phyloP scores from a whole-genome alignment of 1,140 invertebrate species.

The Orius laevigatus region DNA sequence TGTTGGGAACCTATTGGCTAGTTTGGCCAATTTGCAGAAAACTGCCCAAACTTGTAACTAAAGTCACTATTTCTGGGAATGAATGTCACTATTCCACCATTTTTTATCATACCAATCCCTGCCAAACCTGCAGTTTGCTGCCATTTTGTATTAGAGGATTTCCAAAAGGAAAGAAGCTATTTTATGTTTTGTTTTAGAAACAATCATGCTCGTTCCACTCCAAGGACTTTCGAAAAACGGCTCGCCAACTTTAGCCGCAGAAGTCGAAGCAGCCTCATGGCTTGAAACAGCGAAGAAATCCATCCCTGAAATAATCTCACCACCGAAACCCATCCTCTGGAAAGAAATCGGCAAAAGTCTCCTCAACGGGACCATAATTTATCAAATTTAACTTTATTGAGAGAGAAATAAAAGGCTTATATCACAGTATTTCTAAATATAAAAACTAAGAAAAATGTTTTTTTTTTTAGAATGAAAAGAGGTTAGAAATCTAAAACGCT shows the following conservation, averaged over 20 bases:
- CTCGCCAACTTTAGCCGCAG: constrained; percentile 20
- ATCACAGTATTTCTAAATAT: no score
- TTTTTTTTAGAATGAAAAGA: background rate
- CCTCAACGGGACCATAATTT: constrained; percentile 1
- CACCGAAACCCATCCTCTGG: constrained; percentile 16
- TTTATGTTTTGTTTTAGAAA: constrained; percentile 24
- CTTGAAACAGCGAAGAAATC: constrained; percentile 29
- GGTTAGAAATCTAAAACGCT: constrained; percentile 14
- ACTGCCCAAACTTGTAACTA: no score
- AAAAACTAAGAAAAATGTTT: no score
- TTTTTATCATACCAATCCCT: background rate
- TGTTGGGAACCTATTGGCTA: no score
- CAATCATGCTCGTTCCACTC: constrained; percentile 25
- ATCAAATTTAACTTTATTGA: background rate
- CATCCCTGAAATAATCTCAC: constrained; percentile 30
- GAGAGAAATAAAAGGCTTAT: no score
- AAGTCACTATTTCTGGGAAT: no score
- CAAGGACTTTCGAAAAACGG: constrained; percentile 23
- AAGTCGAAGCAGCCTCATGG: constrained; percentile 28
- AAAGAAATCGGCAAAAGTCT: background rate
- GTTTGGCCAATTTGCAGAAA: no score
- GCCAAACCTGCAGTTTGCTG: no score
- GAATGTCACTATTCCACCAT: no score
- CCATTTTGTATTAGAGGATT: no score
- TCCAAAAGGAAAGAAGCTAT: constrained; percentile 9